Percentiles rank a stretch among this genome's conserved stretches.
These are phyloP conservation scores for Cyclura pinguis DNA, from an alignment of 2,797 vertebrate species.

Conservation along the genomic window DNA sequence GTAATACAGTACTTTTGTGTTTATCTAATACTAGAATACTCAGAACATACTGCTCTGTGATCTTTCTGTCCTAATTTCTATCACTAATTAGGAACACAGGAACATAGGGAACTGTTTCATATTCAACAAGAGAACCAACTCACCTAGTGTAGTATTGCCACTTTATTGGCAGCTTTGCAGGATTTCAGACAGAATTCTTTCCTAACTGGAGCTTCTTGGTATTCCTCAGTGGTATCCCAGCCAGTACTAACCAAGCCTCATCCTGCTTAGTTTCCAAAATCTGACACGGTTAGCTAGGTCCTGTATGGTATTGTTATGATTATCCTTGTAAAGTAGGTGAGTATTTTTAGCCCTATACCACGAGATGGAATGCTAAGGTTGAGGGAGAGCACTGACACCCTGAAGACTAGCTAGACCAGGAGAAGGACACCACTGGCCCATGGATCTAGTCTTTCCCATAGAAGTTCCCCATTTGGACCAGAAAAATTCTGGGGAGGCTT, in stretches of 20 bases:
- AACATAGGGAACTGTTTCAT: no score
- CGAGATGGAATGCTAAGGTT: neutral
- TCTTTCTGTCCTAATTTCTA: no score
- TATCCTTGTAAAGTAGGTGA: neutral
- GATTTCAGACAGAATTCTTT: no score
- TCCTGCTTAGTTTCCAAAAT: no score
- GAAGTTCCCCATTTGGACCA: neutral
- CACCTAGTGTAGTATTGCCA: no score
- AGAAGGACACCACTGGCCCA: neutral
- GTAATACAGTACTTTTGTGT: no score
- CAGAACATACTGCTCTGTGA: neutral
- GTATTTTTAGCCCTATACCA: neutral
- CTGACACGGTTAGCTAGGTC: neutral
- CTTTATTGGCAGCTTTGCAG: no score
- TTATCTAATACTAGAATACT: neutral
- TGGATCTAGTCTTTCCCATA: neutral
- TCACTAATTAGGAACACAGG: no score
- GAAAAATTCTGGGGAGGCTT: neutral
- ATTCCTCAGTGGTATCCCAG: no score
- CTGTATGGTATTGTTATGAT: neutral
- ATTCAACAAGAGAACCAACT: no score
- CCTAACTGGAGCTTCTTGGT: no score
- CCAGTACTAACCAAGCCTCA: no score
- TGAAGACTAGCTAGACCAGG: neutral
- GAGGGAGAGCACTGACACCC: neutral